Evolutionary conservation across 2,113 vertebrate genomes (phyloP).

Genomic region (Salvelinus fontinalis): DNA sequence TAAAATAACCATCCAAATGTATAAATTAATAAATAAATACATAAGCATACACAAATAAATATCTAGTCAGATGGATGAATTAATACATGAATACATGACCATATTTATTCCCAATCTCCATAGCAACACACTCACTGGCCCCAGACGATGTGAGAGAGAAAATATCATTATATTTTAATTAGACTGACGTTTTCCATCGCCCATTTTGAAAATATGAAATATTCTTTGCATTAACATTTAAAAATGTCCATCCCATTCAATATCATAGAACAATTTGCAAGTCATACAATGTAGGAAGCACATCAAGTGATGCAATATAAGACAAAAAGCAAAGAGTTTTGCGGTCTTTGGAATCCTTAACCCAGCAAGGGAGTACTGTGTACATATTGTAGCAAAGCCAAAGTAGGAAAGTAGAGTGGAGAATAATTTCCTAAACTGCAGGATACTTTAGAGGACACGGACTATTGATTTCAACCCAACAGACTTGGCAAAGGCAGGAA

Average conservation of each 20-base stretch:
- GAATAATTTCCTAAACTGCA: neutral
- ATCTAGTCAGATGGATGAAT: conserved; percentile 57
- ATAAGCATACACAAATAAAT: conserved; percentile 50
- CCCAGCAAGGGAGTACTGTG: conserved; percentile 10
- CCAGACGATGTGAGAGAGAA: conserved; percentile 37
- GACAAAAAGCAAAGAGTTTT: conserved; percentile 33
- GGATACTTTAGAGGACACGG: neutral
- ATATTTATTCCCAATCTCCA: conserved; percentile 67
- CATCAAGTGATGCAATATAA: conserved; percentile 61
- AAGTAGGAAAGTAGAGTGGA: conserved; percentile 6
- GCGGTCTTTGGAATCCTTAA: neutral
- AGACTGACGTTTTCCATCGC: conserved; percentile 55
- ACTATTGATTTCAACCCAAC: conserved; percentile 15
- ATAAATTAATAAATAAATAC: conserved; percentile 67
- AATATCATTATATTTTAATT: conserved; percentile 68
- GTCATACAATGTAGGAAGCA: conserved; percentile 54
- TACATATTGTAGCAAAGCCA: neutral
- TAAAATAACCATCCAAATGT: conserved; percentile 44
- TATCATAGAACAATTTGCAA: conserved; percentile 67
- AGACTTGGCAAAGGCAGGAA: conserved; percentile 31
- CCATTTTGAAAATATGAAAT: conserved; percentile 50
- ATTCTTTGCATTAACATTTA: conserved; percentile 66
- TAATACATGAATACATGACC: conserved; percentile 62
- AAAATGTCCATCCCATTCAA: conserved; percentile 66
- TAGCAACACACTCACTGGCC: conserved; percentile 48